Evolutionary conservation across 2,888 invertebrate species (phyloP), one percentile per base, ranked within the genome.

Genomic region (Drosophila acutilabella): DNA sequence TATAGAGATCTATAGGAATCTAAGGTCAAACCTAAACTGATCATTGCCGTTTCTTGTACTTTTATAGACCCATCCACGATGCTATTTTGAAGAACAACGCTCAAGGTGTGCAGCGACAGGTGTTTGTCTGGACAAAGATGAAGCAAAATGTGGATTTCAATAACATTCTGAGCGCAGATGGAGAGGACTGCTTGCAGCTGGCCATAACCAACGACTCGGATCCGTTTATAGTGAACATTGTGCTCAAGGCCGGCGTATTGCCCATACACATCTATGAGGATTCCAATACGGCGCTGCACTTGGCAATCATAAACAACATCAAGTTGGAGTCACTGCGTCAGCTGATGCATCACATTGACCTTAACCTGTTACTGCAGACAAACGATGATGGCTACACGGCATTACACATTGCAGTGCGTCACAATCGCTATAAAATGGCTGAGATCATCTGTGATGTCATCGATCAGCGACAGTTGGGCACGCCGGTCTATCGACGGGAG

Each of bases 341-440:
- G 4, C 66, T 92, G 6, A 74, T 91, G 74, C 60, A 75, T 2
- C 52, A 62, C 2, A 75, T 92, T 2, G 89, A 91, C 42, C 74
- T 90, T 8, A 74, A 88, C 48, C 53, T 89, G 33, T 54, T 92
- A 1, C 62, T 86, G 8, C 62, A 76, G 26, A 71, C 67, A 10
- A 92, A 92, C 38, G 88, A 92, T 62, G 90, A 90, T 59, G 92
- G 92, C 2, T 84, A 91, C 23, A 90, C 92, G 1, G 85, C 88
- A 0, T 33, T 92, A 0, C 92, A 92, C 41, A 56, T 91, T 20
- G 91, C 91, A 0, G 80, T 91, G 0, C 87, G 90, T 1, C 74
- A 88, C 18, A 88, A 91, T 70, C 82, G 87, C 20, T 92, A 79
- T 47, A 54, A 83, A 14, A 71, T 86, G 69, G 89, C 86, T 1